Percentiles rank a stretch among this genome's conserved stretches.
Conservation (phyloP, 2,113 vertebrate genomes). For the Pseudorhombus dupliciocellatus region DNA sequence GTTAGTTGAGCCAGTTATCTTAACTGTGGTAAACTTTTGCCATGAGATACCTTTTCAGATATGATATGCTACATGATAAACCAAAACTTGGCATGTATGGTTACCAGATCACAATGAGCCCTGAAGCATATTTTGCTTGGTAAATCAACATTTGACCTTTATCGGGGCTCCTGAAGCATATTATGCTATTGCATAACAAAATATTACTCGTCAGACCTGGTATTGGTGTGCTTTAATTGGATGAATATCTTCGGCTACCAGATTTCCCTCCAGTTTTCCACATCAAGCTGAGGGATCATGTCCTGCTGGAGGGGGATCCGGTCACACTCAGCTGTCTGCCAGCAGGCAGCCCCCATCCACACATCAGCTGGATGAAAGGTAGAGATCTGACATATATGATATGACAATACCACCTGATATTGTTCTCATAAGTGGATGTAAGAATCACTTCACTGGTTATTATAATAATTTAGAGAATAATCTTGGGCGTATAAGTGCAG, state of each 20-base stretch:
- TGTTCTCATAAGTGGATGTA: background rate
- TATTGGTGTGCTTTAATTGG: background rate
- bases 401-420: background rate
- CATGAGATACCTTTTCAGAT: too few species aligned
- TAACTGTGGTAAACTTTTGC: background rate
- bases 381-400: constrained; percentile 7
- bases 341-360: constrained; percentile 91
- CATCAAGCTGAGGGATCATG: constrained; percentile 96
- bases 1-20: constrained; percentile 67
- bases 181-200: too few species aligned
- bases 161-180: too few species aligned
- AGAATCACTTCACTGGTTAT: constrained; percentile 5
- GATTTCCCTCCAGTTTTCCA: constrained; percentile 97
- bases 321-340: constrained; percentile 96
- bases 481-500: background rate
- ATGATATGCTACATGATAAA: too few species aligned
- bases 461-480: constrained; percentile 5
- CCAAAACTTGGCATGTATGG: too few species aligned
- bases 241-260: constrained; percentile 57
- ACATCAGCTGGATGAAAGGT: constrained; percentile 95
- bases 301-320: constrained; percentile 94
- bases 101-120: too few species aligned
- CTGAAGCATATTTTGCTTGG: too few species aligned
- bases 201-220: background rate
- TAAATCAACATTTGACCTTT: too few species aligned